Percentiles rank a stretch among this genome's conserved stretches.
Evolutionary conservation across 2,888 invertebrate species (phyloP).

Genomic region (Dastarcus helophoroides): DNA sequence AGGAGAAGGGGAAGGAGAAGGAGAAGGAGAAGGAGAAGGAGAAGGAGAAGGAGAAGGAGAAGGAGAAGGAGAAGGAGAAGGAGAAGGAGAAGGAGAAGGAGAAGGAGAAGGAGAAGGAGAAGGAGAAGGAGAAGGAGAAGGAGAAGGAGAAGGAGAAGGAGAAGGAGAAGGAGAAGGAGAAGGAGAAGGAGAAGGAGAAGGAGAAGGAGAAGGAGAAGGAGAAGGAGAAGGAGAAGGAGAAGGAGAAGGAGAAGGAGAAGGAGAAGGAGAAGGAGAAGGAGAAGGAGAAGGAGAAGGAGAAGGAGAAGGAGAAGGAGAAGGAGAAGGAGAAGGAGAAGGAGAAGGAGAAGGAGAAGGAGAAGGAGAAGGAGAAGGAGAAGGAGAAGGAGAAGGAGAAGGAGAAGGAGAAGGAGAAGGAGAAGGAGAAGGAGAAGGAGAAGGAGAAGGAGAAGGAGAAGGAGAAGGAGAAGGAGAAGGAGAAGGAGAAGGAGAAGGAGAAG

Average conservation of each 20-base stretch:
- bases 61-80: conserved; percentile 7
- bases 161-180: conserved; percentile 8
- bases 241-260: conserved; percentile 7
- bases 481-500: conserved; percentile 9
- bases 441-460: conserved; percentile 9
- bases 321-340: conserved; percentile 8
- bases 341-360: conserved; percentile 8
- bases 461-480: conserved; percentile 9
- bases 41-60: conserved; percentile 7
- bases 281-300: conserved; percentile 8
- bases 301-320: conserved; percentile 7
- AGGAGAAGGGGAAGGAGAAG: conserved; percentile 7
- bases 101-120: conserved; percentile 8
- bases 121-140: conserved; percentile 7
- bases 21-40: conserved; percentile 8
- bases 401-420: conserved; percentile 9
- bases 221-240: conserved; percentile 8
- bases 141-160: conserved; percentile 8
- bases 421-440: conserved; percentile 8
- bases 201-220: conserved; percentile 8
- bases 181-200: conserved; percentile 7
- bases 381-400: conserved; percentile 8
- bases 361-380: conserved; percentile 7
- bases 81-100: conserved; percentile 8
- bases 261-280: conserved; percentile 8